Evolutionary conservation across 2,888 invertebrate genomes (phyloP).

Genomic region (Bellardia pandia): DNA sequence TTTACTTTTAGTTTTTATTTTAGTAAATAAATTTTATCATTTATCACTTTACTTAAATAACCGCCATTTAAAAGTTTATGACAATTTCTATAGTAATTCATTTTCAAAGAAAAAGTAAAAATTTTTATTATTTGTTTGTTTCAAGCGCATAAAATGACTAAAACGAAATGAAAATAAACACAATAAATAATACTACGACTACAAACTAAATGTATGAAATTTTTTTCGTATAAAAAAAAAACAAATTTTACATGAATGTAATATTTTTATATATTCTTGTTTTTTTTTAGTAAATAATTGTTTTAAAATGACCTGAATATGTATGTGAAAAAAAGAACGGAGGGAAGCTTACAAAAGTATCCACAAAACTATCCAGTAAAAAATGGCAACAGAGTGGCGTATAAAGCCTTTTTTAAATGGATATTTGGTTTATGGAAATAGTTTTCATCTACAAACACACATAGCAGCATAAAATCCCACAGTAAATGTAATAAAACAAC

Average conservation of each 20-base stretch:
- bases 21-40: constrained; percentile 65
- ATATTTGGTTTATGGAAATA: constrained; percentile 74
- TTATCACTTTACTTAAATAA: constrained; percentile 67
- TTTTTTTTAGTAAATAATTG: constrained; percentile 71
- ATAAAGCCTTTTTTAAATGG: constrained; percentile 67
- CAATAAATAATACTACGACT: constrained; percentile 9
- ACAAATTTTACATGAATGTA: constrained; percentile 68
- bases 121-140: constrained; percentile 53
- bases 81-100: constrained; percentile 65
- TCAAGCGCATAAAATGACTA: constrained; percentile 33
- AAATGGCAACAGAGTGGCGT: constrained; percentile 36
- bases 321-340: not conserved
- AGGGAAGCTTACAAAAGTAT: constrained; percentile 33
- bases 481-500: constrained; percentile 62
- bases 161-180: constrained; percentile 41
- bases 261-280: constrained; percentile 38
- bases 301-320: constrained; percentile 75
- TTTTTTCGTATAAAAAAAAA: constrained; percentile 54
- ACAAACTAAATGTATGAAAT: constrained; percentile 56
- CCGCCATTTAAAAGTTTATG: constrained; percentile 71
- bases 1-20: constrained; percentile 34
- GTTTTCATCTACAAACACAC: constrained; percentile 57
- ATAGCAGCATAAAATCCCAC: constrained; percentile 54
- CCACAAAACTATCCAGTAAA: constrained; percentile 25
- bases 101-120: constrained; percentile 62